Conservation (phyloP, 2,797 vertebrate genomes). For the Enoplosus armatus region DNA sequence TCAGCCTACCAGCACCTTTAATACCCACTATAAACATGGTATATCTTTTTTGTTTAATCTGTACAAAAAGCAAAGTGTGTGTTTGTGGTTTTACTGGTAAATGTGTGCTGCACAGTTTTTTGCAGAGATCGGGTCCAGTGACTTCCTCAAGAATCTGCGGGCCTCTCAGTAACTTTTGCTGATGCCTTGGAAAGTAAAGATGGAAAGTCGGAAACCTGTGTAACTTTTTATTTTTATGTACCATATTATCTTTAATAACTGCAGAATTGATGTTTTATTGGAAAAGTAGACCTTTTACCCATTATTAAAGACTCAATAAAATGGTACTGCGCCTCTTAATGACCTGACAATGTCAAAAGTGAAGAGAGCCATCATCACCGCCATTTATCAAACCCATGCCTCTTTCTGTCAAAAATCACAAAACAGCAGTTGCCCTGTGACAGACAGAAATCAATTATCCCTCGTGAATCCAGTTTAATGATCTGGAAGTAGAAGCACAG, state of each 20-base stretch:
- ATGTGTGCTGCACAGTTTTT: not conserved
- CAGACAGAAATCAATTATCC: slow-evolving; percentile 34
- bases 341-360: slow-evolving; percentile 1
- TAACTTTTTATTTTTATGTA: too few species aligned
- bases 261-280: not conserved
- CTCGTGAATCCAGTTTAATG: slow-evolving; percentile 24
- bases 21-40: not conserved
- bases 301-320: not conserved
- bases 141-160: not conserved
- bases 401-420: slow-evolving; percentile 19
- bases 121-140: not conserved
- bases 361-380: not conserved
- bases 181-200: not conserved
- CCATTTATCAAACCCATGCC: not conserved
- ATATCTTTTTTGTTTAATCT: not conserved
- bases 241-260: not conserved
- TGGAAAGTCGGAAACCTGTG: not conserved
- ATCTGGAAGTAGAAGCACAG: not conserved
- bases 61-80: not conserved
- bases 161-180: not conserved
- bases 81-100: not conserved
- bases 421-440: not conserved
- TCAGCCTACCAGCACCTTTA: not conserved
- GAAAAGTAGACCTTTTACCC: not conserved
- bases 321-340: not conserved